Percentiles rank a stretch among this genome's conserved stretches.
phyloP scores from a whole-genome alignment of 2,797 vertebrate genomes.

The Bufotes viridis region DNA sequence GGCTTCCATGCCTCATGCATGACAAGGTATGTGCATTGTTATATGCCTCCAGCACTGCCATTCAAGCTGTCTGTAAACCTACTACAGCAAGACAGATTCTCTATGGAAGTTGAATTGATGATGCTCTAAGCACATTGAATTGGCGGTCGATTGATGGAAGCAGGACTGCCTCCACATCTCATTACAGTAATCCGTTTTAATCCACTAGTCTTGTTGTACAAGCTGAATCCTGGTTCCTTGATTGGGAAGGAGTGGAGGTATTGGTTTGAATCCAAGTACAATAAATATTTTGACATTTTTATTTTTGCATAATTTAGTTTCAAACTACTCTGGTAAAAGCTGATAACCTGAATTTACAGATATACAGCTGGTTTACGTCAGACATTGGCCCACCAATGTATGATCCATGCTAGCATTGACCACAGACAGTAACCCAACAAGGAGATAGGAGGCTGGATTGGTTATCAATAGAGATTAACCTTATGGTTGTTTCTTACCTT shows the following conservation, averaged over 20 bases:
- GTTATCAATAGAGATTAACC: too few species aligned
- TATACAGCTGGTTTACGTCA: neutral
- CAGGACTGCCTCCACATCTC: neutral
- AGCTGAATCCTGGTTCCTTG: neutral
- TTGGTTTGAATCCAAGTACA: neutral
- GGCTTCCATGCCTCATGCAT: conserved; percentile 6
- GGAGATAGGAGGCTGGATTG: too few species aligned
- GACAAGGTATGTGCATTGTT: conserved; percentile 8
- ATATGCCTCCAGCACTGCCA: neutral
- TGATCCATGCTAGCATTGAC: too few species aligned
- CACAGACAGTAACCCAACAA: too few species aligned
- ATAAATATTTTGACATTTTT: neutral
- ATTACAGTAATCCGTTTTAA: neutral
- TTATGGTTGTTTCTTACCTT: too few species aligned
- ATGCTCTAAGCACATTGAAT: neutral
- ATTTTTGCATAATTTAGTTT: neutral
- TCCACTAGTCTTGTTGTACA: neutral
- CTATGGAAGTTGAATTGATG: neutral
- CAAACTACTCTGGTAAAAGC: neutral
- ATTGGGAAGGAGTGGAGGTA: neutral
- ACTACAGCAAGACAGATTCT: neutral
- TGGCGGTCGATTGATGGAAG: neutral
- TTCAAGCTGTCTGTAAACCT: neutral
- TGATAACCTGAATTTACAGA: neutral
- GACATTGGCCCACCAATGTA: too few species aligned